Conservation (phyloP, 1,140 invertebrate species). For the Dendroctonus ponderosae region DNA sequence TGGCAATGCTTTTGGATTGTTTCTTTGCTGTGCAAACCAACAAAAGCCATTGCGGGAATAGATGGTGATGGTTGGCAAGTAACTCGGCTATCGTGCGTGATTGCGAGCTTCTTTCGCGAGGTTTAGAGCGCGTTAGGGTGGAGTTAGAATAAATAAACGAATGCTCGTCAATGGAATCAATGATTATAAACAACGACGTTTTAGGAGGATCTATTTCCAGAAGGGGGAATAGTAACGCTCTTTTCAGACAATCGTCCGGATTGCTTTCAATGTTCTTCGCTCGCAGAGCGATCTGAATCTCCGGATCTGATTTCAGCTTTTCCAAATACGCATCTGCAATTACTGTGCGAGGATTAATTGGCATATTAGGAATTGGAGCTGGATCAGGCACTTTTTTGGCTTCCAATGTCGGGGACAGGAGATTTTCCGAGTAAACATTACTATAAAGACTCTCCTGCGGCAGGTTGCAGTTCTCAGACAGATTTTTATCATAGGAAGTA, state of each 20-base stretch:
- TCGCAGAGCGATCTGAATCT: conserved; percentile 69
- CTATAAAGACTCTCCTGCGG: conserved; percentile 45
- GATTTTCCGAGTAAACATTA: conserved; percentile 43
- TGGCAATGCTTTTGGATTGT: conserved; percentile 80
- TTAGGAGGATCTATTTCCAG: conserved; percentile 81
- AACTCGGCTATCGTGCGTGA: conserved; percentile 79
- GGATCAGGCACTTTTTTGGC: conserved; percentile 36
- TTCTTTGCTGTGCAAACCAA: conserved; percentile 87
- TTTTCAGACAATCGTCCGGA: conserved; percentile 88
- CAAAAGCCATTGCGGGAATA: conserved; percentile 92
- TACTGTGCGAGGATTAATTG: conserved; percentile 61
- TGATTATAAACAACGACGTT: conserved; percentile 78
- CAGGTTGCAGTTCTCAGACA: conserved; percentile 33
- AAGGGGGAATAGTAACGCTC: conserved; percentile 81
- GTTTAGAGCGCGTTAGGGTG: conserved; percentile 50
- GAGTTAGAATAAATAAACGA: conserved; percentile 50
- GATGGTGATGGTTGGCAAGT: conserved; percentile 82
- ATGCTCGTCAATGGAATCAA: conserved; percentile 90
- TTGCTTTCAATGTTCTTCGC: conserved; percentile 74
- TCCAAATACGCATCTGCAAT: conserved; percentile 81
- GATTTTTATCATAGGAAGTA: conserved; percentile 37
- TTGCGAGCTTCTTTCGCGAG: conserved; percentile 55
- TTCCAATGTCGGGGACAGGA: conserved; percentile 40
- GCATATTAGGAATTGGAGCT: conserved; percentile 58
- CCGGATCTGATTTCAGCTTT: conserved; percentile 71